Percentiles rank a stretch among this genome's conserved stretches.
These are phyloP conservation scores for Pelochelys cantorii DNA, from an alignment of 2,797 vertebrate species.

Conservation along the genomic window DNA sequence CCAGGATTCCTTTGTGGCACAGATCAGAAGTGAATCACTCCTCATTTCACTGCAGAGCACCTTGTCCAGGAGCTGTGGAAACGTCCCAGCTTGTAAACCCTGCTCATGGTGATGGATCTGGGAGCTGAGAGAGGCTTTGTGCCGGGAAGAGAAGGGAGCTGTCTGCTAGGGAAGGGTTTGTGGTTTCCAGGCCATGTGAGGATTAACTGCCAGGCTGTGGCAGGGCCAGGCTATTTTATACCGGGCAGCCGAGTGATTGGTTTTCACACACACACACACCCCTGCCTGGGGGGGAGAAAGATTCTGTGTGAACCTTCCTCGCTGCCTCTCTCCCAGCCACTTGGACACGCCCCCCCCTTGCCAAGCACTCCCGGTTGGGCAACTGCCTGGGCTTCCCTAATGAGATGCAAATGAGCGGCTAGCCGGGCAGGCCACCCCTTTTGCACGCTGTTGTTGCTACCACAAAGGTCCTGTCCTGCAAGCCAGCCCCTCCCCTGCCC, in stretches of 20 bases:
- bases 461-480: no score
- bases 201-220: not conserved
- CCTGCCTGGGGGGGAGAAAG: no score
- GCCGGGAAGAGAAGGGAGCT: accelerated
- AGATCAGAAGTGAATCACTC: not conserved
- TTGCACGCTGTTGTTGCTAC: no score
- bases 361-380: no score
- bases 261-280: not conserved
- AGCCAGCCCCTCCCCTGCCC: no score
- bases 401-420: not conserved
- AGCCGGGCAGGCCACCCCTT: no score
- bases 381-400: not conserved
- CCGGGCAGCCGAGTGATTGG: no score
- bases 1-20: not conserved
- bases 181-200: not conserved
- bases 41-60: not conserved
- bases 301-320: no score
- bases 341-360: no score
- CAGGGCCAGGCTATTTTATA: no score
- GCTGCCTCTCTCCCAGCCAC: no score
- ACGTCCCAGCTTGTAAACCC: not conserved
- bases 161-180: not conserved
- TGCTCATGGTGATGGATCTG: not conserved
- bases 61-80: not conserved
- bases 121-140: accelerated